These are phyloP conservation scores for Taeniopygia guttata DNA, from an alignment of 2,797 vertebrate genomes.

Conservation along the genomic window DNA sequence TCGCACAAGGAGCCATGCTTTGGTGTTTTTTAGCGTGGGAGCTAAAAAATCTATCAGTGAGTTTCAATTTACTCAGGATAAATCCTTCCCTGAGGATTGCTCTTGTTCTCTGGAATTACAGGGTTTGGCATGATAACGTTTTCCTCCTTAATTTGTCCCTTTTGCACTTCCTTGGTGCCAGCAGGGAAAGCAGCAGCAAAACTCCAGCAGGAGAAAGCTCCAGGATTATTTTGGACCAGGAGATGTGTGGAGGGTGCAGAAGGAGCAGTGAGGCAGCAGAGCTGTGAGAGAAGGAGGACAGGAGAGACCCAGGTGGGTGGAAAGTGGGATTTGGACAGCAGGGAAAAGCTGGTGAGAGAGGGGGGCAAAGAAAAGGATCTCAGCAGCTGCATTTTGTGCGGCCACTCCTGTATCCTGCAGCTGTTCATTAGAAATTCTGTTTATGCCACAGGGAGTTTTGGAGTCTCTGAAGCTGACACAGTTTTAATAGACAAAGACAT, in stretches of 20 bases:
- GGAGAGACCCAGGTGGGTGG: neutral
- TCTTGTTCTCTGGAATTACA: neutral
- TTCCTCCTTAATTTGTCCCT: neutral
- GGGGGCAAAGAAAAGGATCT: neutral
- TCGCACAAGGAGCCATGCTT: neutral
- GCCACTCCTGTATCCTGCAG: constrained; percentile 52
- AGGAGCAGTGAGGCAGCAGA: neutral
- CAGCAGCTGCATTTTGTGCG: neutral
- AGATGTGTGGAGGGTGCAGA: neutral
- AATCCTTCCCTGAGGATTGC: constrained; percentile 11
- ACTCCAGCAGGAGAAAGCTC: neutral
- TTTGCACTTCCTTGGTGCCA: neutral
- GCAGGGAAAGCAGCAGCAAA: neutral
- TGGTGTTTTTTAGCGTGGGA: neutral
- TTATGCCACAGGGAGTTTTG: constrained; percentile 53
- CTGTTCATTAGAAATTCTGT: constrained; percentile 60
- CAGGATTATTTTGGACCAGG: neutral
- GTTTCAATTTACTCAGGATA: neutral
- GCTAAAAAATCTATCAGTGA: constrained; percentile 1
- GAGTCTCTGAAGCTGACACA: constrained; percentile 59
- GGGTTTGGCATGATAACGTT: neutral
- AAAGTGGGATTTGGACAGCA: neutral
- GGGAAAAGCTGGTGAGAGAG: neutral
- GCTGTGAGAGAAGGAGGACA: neutral
- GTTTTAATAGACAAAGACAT: constrained; percentile 64